Evolutionary conservation across 2,113 vertebrate species (phyloP).

Genomic region (Pycnonotus jocosus): DNA sequence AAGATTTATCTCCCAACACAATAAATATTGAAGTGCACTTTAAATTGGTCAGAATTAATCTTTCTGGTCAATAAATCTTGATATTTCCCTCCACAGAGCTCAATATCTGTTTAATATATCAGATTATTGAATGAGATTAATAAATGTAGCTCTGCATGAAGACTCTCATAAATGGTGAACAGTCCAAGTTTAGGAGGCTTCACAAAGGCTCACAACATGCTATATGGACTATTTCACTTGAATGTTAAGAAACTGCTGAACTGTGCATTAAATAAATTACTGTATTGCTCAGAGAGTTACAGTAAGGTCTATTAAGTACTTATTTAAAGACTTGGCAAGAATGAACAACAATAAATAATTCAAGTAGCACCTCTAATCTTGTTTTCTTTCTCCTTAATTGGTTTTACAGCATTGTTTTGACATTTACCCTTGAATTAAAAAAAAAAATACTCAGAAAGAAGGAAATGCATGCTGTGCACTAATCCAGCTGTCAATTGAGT

Average conservation of each 20-base stretch:
- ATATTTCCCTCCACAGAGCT: not conserved
- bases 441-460: slow-evolving; percentile 31
- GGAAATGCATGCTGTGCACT: slow-evolving; percentile 47
- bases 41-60: slow-evolving; percentile 34
- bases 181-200: not conserved
- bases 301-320: slow-evolving; percentile 59
- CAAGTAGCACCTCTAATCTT: slow-evolving; percentile 61
- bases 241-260: slow-evolving; percentile 35
- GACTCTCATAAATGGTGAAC: not conserved
- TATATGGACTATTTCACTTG: not conserved
- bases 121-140: not conserved
- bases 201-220: not conserved
- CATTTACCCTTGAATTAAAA: slow-evolving; percentile 64
- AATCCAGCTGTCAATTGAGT: slow-evolving; percentile 34
- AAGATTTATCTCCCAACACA: not conserved
- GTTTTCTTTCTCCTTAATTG: slow-evolving; percentile 66
- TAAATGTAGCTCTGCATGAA: not conserved
- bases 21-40: slow-evolving; percentile 23
- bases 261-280: slow-evolving; percentile 51
- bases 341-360: slow-evolving; percentile 67
- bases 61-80: slow-evolving; percentile 35
- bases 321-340: slow-evolving; percentile 60
- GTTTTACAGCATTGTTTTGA: slow-evolving; percentile 68
- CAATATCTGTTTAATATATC: slow-evolving; percentile 6
- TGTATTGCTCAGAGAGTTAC: slow-evolving; percentile 48